These are phyloP conservation scores for Hydrophis major DNA, from an alignment of 2,797 vertebrate species.

Conservation along the genomic window DNA sequence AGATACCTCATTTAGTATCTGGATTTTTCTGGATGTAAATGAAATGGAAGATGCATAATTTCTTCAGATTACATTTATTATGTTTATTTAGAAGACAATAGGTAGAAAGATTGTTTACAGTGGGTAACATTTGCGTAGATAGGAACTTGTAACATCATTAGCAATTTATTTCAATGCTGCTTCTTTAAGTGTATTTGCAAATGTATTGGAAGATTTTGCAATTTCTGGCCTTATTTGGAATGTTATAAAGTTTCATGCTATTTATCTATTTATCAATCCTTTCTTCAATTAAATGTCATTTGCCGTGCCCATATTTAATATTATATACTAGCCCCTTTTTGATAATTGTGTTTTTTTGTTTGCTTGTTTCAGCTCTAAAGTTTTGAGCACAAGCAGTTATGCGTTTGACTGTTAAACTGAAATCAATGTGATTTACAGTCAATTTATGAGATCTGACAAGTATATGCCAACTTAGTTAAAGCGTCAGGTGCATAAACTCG, in stretches of 20 bases:
- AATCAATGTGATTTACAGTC: conserved; percentile 5
- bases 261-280: background rate
- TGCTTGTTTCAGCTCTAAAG: background rate
- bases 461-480: background rate
- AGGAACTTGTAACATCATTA: background rate
- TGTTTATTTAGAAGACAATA: background rate
- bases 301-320: background rate
- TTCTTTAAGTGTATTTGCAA: background rate
- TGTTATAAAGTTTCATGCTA: background rate
- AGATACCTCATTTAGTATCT: conserved; percentile 29
- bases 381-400: background rate
- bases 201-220: background rate
- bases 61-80: background rate
- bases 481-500: background rate
- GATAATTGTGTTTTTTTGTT: conserved; percentile 4
- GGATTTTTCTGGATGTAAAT: conserved; percentile 26
- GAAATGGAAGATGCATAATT: background rate
- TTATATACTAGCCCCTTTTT: background rate
- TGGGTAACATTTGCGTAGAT: background rate
- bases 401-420: background rate
- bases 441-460: background rate
- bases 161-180: background rate
- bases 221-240: background rate
- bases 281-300: background rate
- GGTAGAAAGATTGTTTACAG: background rate